Conservation (phyloP, 1,140 invertebrate species). For the Chionoecetes opilio region DNA sequence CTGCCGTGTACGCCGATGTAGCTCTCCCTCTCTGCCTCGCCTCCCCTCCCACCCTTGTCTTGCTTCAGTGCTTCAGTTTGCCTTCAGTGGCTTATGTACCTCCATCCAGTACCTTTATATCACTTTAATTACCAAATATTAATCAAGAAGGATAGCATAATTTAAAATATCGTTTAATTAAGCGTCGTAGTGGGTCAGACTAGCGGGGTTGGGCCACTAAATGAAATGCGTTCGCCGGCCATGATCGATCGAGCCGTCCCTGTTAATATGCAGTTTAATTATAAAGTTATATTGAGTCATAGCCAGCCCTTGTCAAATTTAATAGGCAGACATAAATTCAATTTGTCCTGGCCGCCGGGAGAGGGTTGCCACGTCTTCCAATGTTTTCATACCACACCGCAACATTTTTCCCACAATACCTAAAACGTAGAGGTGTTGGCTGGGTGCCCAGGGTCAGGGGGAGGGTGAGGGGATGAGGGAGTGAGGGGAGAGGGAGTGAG, state of each 20-base stretch:
- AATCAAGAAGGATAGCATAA: constrained; percentile 75
- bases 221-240: constrained; percentile 72
- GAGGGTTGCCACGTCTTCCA: constrained; percentile 73
- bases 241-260: constrained; percentile 76
- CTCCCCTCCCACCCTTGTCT: background rate
- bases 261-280: constrained; percentile 81
- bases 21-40: background rate
- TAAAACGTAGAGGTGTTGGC: constrained; percentile 22
- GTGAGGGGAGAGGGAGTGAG: background rate
- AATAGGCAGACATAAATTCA: constrained; percentile 80
- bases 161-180: constrained; percentile 78
- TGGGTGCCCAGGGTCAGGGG: background rate
- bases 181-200: constrained; percentile 47
- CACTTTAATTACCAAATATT: constrained; percentile 75
- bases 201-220: constrained; percentile 70
- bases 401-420: constrained; percentile 48
- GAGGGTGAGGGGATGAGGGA: background rate
- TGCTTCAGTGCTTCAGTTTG: background rate
- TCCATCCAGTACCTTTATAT: constrained; percentile 71
- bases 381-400: constrained; percentile 56
- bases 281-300: constrained; percentile 80
- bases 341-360: constrained; percentile 74
- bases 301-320: constrained; percentile 79
- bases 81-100: constrained; percentile 46
- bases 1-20: background rate